Conservation (phyloP, 2,797 vertebrate genomes). For the Hippoglossus hippoglossus region DNA sequence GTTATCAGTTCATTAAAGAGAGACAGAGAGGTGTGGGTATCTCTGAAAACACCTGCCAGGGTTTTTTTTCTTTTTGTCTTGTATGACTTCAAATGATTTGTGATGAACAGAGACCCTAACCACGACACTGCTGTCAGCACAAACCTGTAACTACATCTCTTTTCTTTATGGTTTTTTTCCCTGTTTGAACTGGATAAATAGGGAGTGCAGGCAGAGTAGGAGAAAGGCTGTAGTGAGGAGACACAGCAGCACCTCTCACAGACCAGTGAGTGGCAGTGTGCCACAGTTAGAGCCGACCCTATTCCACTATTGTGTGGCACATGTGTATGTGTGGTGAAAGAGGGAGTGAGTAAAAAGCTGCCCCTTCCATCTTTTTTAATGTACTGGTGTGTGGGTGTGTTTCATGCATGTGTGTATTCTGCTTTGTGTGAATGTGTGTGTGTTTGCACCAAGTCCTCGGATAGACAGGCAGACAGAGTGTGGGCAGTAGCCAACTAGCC, state of each 20-base stretch:
- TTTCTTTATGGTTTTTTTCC: background rate
- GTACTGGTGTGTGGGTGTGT: conserved; percentile 23
- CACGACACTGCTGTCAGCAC: background rate
- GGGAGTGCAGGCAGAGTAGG: background rate
- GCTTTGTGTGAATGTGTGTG: background rate
- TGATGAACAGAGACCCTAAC: conserved; percentile 7
- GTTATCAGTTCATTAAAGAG: conserved; percentile 44
- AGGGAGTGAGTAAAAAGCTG: conserved; percentile 35
- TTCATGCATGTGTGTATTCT: conserved; percentile 9
- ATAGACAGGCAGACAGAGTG: conserved; percentile 50
- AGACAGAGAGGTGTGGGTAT: conserved; percentile 16
- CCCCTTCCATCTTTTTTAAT: conserved; percentile 31
- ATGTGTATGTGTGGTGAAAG: conserved; percentile 17
- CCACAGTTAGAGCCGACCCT: conserved; percentile 66
- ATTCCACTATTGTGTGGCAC: conserved; percentile 17
- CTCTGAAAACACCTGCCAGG: conserved; percentile 16
- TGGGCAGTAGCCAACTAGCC: conserved; percentile 69
- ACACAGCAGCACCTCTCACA: conserved; percentile 70
- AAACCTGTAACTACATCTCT: background rate
- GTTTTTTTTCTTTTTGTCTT: background rate
- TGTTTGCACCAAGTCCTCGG: conserved; percentile 12
- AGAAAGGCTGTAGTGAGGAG: conserved; percentile 15
- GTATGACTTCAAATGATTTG: conserved; percentile 13
- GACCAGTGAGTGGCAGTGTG: conserved; percentile 83
- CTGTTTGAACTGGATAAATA: background rate